phyloP scores from a whole-genome alignment of 2,797 vertebrate species.

The Sebastes hubbsi region DNA sequence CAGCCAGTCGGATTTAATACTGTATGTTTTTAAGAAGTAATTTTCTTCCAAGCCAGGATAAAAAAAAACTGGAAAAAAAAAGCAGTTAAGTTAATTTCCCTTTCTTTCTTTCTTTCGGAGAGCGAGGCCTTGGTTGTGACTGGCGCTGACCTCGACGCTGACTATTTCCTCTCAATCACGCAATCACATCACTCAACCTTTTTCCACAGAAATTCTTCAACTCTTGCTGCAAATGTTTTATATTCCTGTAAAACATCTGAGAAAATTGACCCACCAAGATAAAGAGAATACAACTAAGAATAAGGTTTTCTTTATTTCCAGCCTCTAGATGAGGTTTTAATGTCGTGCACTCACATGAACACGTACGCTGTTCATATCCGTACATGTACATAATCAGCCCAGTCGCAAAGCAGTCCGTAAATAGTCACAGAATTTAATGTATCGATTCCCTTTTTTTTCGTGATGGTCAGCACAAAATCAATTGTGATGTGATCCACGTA shows the following conservation, averaged over 20 bases:
- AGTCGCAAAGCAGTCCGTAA: too few species aligned
- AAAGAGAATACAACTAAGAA: background rate
- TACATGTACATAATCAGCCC: background rate
- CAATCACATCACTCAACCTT: background rate
- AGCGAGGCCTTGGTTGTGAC: background rate
- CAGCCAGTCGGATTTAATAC: background rate
- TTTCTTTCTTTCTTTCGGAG: background rate
- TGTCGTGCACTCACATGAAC: background rate
- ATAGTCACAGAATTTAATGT: too few species aligned
- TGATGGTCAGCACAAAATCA: too few species aligned
- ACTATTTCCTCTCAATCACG: background rate
- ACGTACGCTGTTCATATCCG: background rate
- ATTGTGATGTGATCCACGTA: too few species aligned
- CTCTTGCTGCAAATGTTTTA: background rate
- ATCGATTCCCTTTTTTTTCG: too few species aligned
- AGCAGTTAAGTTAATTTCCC: background rate
- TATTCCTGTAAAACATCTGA: background rate
- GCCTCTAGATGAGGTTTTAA: background rate
- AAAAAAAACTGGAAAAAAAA: background rate
- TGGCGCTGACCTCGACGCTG: background rate
- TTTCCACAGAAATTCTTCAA: background rate
- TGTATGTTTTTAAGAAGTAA: background rate
- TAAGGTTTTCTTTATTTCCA: background rate
- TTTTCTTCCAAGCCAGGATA: background rate
- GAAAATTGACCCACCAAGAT: background rate